Conservation (phyloP, 2,888 invertebrate species). For the Falcaria lacertinaria region DNA sequence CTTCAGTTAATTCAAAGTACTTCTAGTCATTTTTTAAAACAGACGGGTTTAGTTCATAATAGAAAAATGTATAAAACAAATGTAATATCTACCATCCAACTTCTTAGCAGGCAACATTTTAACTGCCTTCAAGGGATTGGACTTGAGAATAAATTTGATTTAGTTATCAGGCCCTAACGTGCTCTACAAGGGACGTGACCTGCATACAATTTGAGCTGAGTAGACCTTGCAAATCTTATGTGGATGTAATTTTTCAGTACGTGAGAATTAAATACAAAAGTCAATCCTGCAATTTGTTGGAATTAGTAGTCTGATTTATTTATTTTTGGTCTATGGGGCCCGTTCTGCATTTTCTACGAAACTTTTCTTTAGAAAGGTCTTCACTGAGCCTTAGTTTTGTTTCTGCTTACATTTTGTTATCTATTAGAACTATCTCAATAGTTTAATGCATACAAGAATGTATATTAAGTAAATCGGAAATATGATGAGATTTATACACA, state of each 20-base stretch:
- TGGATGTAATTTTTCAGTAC: neutral
- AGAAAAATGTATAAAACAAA: too few species aligned
- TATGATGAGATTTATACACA: too few species aligned
- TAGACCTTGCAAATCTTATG: neutral
- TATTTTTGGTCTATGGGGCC: constrained; percentile 10
- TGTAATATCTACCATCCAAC: too few species aligned
- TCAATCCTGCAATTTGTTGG: constrained; percentile 10
- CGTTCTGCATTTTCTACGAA: neutral
- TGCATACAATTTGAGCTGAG: constrained; percentile 39
- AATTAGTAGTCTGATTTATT: constrained; percentile 22
- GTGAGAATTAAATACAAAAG: neutral
- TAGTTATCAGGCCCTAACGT: constrained; percentile 57
- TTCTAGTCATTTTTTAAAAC: too few species aligned
- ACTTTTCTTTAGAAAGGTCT: neutral
- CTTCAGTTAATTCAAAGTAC: too few species aligned
- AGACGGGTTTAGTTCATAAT: too few species aligned
- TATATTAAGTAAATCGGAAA: too few species aligned
- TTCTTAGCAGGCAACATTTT: constrained; percentile 5
- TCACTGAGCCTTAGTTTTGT: too few species aligned
- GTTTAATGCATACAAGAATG: too few species aligned
- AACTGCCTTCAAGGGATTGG: constrained; percentile 23
- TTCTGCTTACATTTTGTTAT: too few species aligned
- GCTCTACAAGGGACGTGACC: constrained; percentile 49
- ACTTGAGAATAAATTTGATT: constrained; percentile 60
- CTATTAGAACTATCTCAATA: too few species aligned